Base-by-base conservation (phyloP, 2,888 invertebrate species). In the Stomorhina lunata region DNA sequence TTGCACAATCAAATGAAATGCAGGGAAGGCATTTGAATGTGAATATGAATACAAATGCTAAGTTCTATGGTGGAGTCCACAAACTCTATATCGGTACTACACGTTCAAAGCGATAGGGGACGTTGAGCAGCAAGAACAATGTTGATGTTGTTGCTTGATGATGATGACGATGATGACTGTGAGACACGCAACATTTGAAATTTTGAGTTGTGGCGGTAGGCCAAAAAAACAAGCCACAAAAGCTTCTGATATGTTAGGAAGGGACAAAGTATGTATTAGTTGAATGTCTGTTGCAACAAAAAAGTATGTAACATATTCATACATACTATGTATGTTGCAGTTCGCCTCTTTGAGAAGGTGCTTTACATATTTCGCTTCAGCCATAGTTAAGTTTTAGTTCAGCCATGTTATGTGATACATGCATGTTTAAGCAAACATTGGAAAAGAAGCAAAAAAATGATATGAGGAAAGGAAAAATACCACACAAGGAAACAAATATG, bases 111-210 rank as follows among this genome's bases (percentile, higher is more conserved):
- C 65, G 66, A 76, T 82, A 79, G 69, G n/a, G 53, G 59, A 72
- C 77, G 69, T 63, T 75, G 50, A 63, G 22, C 65, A 65, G 55
- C 45, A 59, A 72, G 27, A 69, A 57, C 48, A 78, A 68, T 59
- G 63, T 65, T 79, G 32, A 27, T 57, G 61, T 50, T 61, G 15
- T 22, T 27, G 55, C 50, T 77, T 29, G 29, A 61, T 43, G 61
- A 43, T 32, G 63, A 45, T 45, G 75, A 80, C 66, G 84, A 81
- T 85, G 85, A 90, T 90, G 90, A 87, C 90, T 88, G 84, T 87
- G 86, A 89, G 90, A 89, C 90, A 90, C 90, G 90, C 90, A 90
- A 90, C 89, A 89, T 90, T 88, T 86, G 86, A 86, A 87, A 88
- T 87, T 88, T 88, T 82, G 82, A 84, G 76, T 69, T 84, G 80